These are phyloP conservation scores for Temnothorax longispinosus DNA, from an alignment of 1,140 invertebrate genomes.

Conservation along the genomic window DNA sequence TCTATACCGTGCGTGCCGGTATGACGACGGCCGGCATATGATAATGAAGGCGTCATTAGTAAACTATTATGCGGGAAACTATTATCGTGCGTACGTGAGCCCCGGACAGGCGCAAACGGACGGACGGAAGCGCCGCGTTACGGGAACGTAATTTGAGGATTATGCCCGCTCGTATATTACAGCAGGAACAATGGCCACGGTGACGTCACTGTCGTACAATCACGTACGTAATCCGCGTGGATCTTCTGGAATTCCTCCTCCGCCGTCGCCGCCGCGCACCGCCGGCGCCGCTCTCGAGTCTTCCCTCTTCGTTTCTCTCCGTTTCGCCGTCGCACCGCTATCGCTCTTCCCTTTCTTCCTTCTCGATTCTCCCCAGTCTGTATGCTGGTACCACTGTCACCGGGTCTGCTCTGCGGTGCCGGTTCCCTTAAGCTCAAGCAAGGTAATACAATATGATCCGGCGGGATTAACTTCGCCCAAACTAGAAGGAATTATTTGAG, in stretches of 20 bases:
- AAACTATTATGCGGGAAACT: conserved; percentile 75
- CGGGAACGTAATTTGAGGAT: conserved; percentile 78
- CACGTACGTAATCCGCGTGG: conserved; percentile 77
- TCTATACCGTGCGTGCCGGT: conserved; percentile 7
- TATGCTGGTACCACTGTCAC: conserved; percentile 41
- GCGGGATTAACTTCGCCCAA: conserved; percentile 65
- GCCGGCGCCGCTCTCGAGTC: neutral
- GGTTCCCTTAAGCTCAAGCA: conserved; percentile 57
- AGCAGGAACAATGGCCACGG: conserved; percentile 68
- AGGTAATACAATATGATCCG: conserved; percentile 67
- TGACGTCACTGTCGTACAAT: conserved; percentile 77
- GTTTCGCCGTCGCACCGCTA: neutral
- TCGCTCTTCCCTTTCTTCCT: neutral
- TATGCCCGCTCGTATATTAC: conserved; percentile 78
- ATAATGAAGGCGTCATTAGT: conserved; percentile 71
- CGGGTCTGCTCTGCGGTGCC: neutral
- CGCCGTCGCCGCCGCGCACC: neutral
- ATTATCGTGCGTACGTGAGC: conserved; percentile 68
- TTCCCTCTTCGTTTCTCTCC: neutral
- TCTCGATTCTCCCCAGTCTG: neutral
- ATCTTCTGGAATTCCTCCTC: conserved; percentile 72
- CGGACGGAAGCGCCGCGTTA: conserved; percentile 70
- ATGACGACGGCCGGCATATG: conserved; percentile 37
- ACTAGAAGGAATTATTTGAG: conserved; percentile 66
- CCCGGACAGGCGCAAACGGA: conserved; percentile 59